Conservation (phyloP, 2,113 vertebrate genomes). For the Phocoena sinus region DNA sequence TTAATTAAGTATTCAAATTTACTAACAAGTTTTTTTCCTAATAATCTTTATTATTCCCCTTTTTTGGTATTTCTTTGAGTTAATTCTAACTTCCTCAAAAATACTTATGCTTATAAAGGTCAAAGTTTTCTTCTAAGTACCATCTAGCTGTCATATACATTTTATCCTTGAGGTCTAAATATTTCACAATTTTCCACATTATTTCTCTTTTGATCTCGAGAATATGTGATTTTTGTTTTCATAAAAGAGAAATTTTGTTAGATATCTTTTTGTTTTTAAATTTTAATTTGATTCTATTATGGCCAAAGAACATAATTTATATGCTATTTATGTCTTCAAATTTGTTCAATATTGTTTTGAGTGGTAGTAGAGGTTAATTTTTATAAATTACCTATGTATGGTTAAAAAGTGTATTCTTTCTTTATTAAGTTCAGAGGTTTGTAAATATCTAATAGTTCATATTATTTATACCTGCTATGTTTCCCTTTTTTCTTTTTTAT, state of each 20-base stretch:
- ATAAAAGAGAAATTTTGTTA: neutral
- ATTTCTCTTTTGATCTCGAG: neutral
- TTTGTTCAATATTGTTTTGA: neutral
- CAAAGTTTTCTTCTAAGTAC: neutral
- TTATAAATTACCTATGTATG: neutral
- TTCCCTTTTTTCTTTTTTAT: neutral
- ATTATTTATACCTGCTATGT: neutral
- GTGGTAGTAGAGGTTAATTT: neutral
- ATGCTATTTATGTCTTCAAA: neutral
- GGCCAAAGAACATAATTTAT: neutral
- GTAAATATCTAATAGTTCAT: neutral
- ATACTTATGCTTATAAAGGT: neutral
- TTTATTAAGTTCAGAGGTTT: neutral
- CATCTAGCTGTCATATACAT: neutral
- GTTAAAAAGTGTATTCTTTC: neutral
- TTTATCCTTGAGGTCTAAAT: neutral
- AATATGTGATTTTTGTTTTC: neutral
- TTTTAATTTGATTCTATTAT: neutral
- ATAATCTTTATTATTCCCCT: neutral
- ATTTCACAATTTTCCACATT: neutral
- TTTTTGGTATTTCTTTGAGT: neutral
- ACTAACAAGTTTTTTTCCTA: neutral
- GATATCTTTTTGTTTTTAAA: neutral
- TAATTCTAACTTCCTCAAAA: neutral
- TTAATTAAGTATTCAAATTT: neutral